Evolutionary conservation across 2,888 invertebrate genomes (phyloP).

Genomic region (Plusia festucae): DNA sequence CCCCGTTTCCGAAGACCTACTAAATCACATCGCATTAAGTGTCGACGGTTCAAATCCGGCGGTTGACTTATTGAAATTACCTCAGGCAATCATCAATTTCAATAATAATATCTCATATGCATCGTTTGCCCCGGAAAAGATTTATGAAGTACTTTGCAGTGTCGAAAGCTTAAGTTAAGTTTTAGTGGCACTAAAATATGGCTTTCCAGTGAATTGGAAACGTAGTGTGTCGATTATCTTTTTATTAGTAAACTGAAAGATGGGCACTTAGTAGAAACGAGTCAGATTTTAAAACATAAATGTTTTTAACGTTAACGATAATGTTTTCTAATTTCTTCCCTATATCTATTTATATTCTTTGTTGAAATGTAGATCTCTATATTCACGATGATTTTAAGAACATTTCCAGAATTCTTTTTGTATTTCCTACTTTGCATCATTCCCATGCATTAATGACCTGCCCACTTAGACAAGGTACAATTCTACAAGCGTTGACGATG

Average conservation of each 20-base stretch:
- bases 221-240: neutral
- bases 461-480: no score
- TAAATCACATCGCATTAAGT: conserved; percentile 51
- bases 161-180: conserved; percentile 3
- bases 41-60: conserved; percentile 45
- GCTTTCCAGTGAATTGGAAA: neutral
- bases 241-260: neutral
- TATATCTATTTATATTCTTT: no score
- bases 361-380: no score
- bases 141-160: conserved; percentile 44
- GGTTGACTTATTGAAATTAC: conserved; percentile 63
- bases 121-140: conserved; percentile 34
- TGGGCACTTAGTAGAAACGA: neutral
- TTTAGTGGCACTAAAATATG: conserved; percentile 18
- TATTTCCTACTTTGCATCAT: no score
- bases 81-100: conserved; percentile 57
- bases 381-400: no score
- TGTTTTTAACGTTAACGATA: neutral
- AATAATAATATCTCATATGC: conserved; percentile 57
- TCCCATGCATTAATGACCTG: no score
- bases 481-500: no score
- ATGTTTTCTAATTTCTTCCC: no score
- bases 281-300: neutral
- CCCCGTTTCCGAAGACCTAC: conserved; percentile 6
- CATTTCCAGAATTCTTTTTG: no score